Conservation (phyloP, 2,113 vertebrate genomes). For the Boleophthalmus pectinirostris region DNA sequence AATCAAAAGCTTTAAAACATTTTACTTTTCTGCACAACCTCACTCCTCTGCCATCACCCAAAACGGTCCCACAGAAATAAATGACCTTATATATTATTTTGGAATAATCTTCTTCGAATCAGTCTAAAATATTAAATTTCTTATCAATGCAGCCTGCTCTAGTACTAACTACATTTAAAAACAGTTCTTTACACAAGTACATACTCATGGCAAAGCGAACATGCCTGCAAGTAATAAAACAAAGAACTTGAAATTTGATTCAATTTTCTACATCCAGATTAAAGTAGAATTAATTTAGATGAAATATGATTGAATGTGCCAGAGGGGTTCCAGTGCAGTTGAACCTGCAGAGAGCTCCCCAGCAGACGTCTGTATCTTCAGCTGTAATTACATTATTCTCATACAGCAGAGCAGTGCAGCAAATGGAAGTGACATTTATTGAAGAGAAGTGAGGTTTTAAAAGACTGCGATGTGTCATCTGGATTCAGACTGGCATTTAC, state of each 20-base stretch:
- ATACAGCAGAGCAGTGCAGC: constrained; percentile 20
- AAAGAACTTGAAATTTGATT: constrained; percentile 14
- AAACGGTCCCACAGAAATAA: background rate
- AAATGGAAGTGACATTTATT: constrained; percentile 13
- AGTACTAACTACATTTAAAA: too few relatives aligned
- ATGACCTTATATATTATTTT: background rate
- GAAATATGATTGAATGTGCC: constrained; percentile 26
- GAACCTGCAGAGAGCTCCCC: constrained; percentile 29
- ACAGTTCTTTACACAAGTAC: too few relatives aligned
- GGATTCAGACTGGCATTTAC: background rate
- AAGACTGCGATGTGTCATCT: background rate
- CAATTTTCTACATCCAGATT: constrained; percentile 21
- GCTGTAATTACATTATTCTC: constrained; percentile 34
- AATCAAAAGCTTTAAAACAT: too few relatives aligned
- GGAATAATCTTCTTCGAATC: background rate
- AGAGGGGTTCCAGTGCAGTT: constrained; percentile 28
- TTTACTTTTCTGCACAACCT: too few relatives aligned
- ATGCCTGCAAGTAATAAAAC: background rate
- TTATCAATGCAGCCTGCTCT: background rate
- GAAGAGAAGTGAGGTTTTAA: background rate
- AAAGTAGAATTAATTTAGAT: constrained; percentile 39
- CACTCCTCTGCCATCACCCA: too few relatives aligned
- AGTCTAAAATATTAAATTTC: background rate
- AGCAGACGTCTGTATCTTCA: constrained; percentile 9
- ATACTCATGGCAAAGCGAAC: too few relatives aligned